Evolutionary conservation across 2,797 vertebrate genomes (phyloP).

Genomic region (Typhlichthys subterraneus): DNA sequence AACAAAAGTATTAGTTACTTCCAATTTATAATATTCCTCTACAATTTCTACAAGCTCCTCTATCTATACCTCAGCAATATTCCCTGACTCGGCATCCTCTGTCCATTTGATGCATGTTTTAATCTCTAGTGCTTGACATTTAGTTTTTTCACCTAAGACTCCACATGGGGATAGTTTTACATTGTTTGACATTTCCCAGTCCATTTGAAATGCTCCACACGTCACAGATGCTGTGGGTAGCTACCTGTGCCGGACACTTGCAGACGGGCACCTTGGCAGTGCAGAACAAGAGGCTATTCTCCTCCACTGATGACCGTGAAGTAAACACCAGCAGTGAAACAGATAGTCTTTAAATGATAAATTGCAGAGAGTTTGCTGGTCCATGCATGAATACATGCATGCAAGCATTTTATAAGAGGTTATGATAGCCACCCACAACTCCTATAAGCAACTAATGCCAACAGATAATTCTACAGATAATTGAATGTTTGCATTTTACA

Average conservation of each 20-base stretch:
- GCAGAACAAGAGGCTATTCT: slow-evolving; percentile 70
- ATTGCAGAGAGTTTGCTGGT: slow-evolving; percentile 57
- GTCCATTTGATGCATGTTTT: slow-evolving; percentile 35
- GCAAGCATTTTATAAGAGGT: slow-evolving; percentile 64
- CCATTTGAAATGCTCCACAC: slow-evolving; percentile 58
- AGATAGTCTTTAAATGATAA: slow-evolving; percentile 67
- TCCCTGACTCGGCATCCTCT: slow-evolving; percentile 22
- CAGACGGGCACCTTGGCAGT: slow-evolving; percentile 52
- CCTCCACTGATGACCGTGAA: slow-evolving; percentile 64
- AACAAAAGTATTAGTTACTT: no score
- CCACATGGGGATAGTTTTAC: slow-evolving; percentile 66
- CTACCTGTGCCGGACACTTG: slow-evolving; percentile 47
- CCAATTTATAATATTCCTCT: no score
- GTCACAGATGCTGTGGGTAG: slow-evolving; percentile 62
- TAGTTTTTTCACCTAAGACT: slow-evolving; percentile 19
- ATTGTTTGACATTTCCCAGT: slow-evolving; percentile 74
- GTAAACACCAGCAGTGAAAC: slow-evolving; percentile 62
- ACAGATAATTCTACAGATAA: slow-evolving; percentile 15
- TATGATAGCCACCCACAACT: slow-evolving; percentile 61
- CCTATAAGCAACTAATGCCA: slow-evolving; percentile 54
- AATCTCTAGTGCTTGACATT: slow-evolving; percentile 44
- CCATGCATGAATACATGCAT: slow-evolving; percentile 41
- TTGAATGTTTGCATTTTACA: no score
- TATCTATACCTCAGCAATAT: background rate
- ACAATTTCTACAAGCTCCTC: no score